These are phyloP conservation scores for Allolobophora icterica DNA, from an alignment of 2,888 invertebrate species.

Conservation along the genomic window DNA sequence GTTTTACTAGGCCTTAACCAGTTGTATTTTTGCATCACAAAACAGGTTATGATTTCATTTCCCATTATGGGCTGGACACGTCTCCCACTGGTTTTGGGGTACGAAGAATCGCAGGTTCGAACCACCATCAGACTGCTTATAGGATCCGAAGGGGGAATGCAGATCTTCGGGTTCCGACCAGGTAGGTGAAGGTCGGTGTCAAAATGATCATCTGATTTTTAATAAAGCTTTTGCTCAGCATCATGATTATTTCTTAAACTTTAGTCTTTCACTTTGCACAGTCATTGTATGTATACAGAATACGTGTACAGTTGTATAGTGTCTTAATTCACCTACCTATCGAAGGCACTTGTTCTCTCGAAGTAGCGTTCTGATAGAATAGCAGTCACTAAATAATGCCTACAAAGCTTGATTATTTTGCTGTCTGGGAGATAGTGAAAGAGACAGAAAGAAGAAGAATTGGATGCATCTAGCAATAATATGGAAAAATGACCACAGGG, in stretches of 20 bases:
- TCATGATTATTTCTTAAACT: background rate
- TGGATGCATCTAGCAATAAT: no score
- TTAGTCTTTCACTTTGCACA: background rate
- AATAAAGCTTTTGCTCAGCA: background rate
- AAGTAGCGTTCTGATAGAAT: no score
- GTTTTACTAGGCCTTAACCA: background rate
- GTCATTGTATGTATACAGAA: background rate
- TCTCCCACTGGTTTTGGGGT: constrained; percentile 5
- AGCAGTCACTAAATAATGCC: no score
- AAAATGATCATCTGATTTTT: constrained; percentile 14
- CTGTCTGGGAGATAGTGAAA: no score
- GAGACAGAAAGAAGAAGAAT: no score
- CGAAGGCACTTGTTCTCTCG: no score
- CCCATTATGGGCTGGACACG: constrained; percentile 24
- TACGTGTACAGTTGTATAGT: background rate
- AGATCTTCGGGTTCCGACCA: constrained; percentile 32
- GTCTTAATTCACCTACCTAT: no score
- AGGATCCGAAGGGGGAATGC: constrained; percentile 7
- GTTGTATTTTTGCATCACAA: background rate
- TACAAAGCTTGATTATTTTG: no score
- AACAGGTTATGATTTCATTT: constrained; percentile 34
- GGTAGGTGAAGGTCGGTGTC: constrained; percentile 28
- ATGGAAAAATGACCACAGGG: no score
- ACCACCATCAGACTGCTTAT: constrained; percentile 37
- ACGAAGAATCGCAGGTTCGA: constrained; percentile 34